phyloP scores from a whole-genome alignment of 2,888 invertebrate species.

The Troilus luridus region DNA sequence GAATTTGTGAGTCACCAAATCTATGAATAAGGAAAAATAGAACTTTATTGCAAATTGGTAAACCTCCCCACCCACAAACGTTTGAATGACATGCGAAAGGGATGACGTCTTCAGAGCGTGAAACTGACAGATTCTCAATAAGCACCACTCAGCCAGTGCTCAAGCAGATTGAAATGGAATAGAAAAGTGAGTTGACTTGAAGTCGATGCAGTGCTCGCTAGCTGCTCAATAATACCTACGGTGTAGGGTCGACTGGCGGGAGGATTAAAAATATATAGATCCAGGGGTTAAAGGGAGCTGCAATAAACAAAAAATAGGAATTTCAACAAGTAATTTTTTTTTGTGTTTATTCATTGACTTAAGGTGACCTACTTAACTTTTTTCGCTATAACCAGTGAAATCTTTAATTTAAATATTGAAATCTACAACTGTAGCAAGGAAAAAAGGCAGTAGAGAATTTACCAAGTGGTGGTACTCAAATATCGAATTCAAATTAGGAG shows the following conservation, averaged over 20 bases:
- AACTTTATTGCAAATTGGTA: neutral
- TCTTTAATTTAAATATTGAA: too few relatives aligned
- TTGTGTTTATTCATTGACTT: too few relatives aligned
- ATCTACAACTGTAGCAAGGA: too few relatives aligned
- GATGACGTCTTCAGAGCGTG: conserved; percentile 5
- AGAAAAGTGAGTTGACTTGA: conserved; percentile 12
- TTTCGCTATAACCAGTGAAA: too few relatives aligned
- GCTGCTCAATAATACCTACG: neutral
- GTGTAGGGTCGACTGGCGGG: neutral
- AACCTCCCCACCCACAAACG: neutral
- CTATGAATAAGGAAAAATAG: neutral
- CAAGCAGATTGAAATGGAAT: conserved; percentile 24
- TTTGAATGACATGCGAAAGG: conserved; percentile 20
- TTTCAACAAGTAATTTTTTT: neutral
- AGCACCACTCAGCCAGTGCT: conserved; percentile 1
- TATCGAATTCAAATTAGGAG: too few relatives aligned
- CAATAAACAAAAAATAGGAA: neutral
- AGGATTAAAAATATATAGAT: neutral
- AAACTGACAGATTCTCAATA: conserved; percentile 34
- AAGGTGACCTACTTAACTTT: too few relatives aligned
- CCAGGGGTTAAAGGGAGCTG: neutral
- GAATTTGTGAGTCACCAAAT: neutral
- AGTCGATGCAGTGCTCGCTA: neutral
- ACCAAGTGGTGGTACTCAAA: too few relatives aligned
- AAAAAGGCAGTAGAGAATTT: too few relatives aligned